phyloP scores from a whole-genome alignment of 2,113 vertebrate species.

The Lepisosteus oculatus region DNA sequence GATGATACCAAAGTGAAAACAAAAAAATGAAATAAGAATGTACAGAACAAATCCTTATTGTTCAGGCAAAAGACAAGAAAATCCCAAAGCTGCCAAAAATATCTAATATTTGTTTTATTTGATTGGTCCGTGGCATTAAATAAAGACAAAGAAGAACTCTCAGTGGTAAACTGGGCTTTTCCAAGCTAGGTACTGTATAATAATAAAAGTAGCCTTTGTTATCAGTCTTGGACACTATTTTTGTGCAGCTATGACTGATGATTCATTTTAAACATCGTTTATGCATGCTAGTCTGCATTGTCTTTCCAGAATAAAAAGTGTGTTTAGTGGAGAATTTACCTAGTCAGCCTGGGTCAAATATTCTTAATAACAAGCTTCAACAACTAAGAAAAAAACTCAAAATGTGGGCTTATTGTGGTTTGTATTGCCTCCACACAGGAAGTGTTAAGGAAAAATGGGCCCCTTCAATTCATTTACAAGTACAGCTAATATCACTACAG shows the following conservation, averaged over 20 bases:
- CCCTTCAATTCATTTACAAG: conserved; percentile 2
- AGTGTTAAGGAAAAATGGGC: background rate
- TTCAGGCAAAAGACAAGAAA: background rate
- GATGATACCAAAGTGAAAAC: background rate
- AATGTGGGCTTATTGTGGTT: conserved; percentile 14
- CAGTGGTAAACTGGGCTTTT: conserved; percentile 11
- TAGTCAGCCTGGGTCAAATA: conserved; percentile 22
- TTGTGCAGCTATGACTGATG: background rate
- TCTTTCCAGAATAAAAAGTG: too few relatives aligned
- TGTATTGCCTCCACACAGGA: conserved; percentile 5
- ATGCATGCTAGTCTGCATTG: too few relatives aligned
- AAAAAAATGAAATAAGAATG: background rate
- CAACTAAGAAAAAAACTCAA: conserved; percentile 6
- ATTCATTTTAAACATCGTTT: background rate
- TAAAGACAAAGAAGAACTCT: conserved; percentile 4
- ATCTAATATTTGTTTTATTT: conserved; percentile 14
- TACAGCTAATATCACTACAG: conserved; percentile 4
- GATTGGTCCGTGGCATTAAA: conserved; percentile 8
- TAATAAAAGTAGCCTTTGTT: background rate
- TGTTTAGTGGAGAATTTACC: too few relatives aligned
- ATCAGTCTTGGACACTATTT: background rate
- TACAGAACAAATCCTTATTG: background rate
- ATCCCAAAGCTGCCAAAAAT: conserved; percentile 5
- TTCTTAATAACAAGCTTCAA: conserved; percentile 17
- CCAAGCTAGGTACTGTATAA: background rate